Percentiles rank a stretch among this genome's conserved stretches.
These are phyloP conservation scores for Drosophila pachea DNA, from an alignment of 1,140 invertebrate species.

Conservation along the genomic window DNA sequence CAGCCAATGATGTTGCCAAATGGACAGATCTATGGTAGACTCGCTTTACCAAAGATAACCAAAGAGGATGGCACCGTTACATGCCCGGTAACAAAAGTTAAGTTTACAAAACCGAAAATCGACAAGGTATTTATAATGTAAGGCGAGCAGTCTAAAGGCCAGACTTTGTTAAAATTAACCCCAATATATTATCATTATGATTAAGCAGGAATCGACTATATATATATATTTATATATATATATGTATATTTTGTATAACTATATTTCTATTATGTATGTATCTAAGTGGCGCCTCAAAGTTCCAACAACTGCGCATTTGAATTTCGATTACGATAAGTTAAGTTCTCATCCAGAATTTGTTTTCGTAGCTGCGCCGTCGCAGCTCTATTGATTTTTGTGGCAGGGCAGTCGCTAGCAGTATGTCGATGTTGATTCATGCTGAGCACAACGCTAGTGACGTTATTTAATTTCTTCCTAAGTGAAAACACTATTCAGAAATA, in stretches of 20 bases:
- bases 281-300: slow-evolving; percentile 14
- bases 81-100: slow-evolving; percentile 94
- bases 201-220: slow-evolving; percentile 57
- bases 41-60: slow-evolving; percentile 93
- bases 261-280: slow-evolving; percentile 47
- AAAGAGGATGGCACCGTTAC: slow-evolving; percentile 92
- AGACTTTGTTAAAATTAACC: slow-evolving; percentile 19
- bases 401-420: slow-evolving; percentile 32
- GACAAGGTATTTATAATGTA: slow-evolving; percentile 98
- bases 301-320: slow-evolving; percentile 51
- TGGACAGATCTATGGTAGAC: slow-evolving; percentile 97
- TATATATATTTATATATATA: slow-evolving; percentile 18
- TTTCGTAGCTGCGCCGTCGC: slow-evolving; percentile 56
- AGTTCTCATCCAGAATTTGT: slow-evolving; percentile 2
- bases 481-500: slow-evolving; percentile 50
- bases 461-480: slow-evolving; percentile 61
- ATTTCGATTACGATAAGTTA: slow-evolving; percentile 55
- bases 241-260: slow-evolving; percentile 55
- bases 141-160: slow-evolving; percentile 14
- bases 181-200: slow-evolving; percentile 45
- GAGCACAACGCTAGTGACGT: slow-evolving; percentile 42
- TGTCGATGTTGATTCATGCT: slow-evolving; percentile 67
- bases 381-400: slow-evolving; percentile 63
- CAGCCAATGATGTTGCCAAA: slow-evolving; percentile 99
- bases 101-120: slow-evolving; percentile 91